A percentile compares a stretch with the other conserved stretches of the same genome.
Evolutionary conservation across 1,140 invertebrate genomes (phyloP).

Genomic region (Drosophila littoralis): DNA sequence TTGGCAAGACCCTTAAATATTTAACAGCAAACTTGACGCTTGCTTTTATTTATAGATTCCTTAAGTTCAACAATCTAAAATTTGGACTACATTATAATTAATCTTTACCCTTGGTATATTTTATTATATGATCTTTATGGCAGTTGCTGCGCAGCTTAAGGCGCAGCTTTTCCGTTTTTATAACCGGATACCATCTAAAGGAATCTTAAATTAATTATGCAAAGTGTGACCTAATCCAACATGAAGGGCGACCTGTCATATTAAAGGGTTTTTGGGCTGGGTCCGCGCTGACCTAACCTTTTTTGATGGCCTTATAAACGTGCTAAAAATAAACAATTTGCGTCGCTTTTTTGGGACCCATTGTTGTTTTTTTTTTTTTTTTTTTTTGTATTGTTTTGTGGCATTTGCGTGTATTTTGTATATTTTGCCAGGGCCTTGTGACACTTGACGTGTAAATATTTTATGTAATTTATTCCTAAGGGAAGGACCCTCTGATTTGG

Average conservation of each 20-base stretch:
- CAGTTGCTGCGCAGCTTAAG: too few relatives aligned
- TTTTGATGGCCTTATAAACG: slow-evolving; percentile 76
- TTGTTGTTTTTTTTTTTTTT: slow-evolving; percentile 41
- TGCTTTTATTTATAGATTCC: not conserved
- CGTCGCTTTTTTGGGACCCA: slow-evolving; percentile 30
- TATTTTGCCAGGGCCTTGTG: slow-evolving; percentile 43
- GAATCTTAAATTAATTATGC: slow-evolving; percentile 70
- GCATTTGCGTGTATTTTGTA: slow-evolving; percentile 58
- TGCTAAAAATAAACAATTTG: slow-evolving; percentile 80
- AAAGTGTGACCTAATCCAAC: slow-evolving; percentile 77
- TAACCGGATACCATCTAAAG: not conserved
- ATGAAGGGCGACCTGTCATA: slow-evolving; percentile 33
- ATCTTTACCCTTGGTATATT: too few relatives aligned
- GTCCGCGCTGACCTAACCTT: slow-evolving; percentile 68
- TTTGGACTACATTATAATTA: too few relatives aligned
- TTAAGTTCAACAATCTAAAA: not conserved
- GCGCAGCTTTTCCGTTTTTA: too few relatives aligned
- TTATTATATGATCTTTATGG: too few relatives aligned
- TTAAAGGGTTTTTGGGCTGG: slow-evolving; percentile 40
- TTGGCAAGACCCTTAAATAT: not conserved
- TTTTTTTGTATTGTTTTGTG: slow-evolving; percentile 20
- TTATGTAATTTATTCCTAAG: slow-evolving; percentile 58
- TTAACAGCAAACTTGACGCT: not conserved
- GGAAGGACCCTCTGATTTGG: slow-evolving; percentile 62
- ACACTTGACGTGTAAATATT: slow-evolving; percentile 79